Evolutionary conservation across 2,113 vertebrate species (phyloP).

Genomic region (Alectura lathami): DNA sequence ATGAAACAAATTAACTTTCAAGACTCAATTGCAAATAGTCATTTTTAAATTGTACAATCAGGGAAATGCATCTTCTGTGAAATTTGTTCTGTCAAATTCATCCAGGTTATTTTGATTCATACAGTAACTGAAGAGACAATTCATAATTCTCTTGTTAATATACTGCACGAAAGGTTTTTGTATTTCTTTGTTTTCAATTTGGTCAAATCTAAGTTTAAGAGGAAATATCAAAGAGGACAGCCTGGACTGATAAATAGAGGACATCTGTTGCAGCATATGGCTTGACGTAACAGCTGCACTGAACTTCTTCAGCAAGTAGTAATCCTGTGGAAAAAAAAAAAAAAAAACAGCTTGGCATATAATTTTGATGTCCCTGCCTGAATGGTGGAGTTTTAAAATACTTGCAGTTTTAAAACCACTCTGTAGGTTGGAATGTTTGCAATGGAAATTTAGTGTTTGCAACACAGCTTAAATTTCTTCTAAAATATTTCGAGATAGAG

Average conservation of each 20-base stretch:
- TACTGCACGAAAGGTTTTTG: not conserved
- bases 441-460: not conserved
- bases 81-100: not conserved
- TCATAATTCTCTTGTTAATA: not conserved
- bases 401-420: not conserved
- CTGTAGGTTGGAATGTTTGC: not conserved
- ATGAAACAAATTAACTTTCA: not conserved
- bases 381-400: not conserved
- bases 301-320: conserved; percentile 1
- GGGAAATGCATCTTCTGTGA: not conserved
- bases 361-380: not conserved
- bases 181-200: not conserved
- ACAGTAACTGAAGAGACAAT: not conserved
- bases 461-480: not conserved
- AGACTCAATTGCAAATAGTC: not conserved
- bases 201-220: conserved; percentile 9
- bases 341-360: not conserved
- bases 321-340: conserved; percentile 12
- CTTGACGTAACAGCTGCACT: not conserved
- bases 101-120: not conserved
- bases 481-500: not conserved
- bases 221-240: conserved; percentile 30
- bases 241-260: conserved; percentile 32
- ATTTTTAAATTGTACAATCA: not conserved
- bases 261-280: conserved; percentile 18